A percentile compares a stretch with the other conserved stretches of the same genome.
These are phyloP conservation scores for Tokudaia muenninki DNA, from an alignment of 2,797 vertebrate species.

Conservation along the genomic window DNA sequence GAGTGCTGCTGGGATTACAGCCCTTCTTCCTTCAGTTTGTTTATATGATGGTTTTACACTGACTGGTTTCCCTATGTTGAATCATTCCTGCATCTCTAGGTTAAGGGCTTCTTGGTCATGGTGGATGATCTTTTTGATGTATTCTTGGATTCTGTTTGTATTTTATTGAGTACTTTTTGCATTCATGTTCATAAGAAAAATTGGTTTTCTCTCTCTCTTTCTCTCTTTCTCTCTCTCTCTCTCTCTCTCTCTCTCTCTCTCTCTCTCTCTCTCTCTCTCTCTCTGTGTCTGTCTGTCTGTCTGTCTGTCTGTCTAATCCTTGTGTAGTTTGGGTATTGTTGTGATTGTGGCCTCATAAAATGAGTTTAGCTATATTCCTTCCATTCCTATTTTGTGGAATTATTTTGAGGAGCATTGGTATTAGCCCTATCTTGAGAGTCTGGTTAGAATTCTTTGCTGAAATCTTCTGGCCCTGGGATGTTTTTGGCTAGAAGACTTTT, in stretches of 20 bases:
- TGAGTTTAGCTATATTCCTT: not conserved
- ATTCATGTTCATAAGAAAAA: not conserved
- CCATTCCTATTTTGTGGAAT: not conserved
- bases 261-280: too few relatives aligned
- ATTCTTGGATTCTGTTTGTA: not conserved
- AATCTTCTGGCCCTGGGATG: not conserved
- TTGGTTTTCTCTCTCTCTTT: not conserved
- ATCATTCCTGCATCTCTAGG: not conserved
- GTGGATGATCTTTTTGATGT: not conserved
- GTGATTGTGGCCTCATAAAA: not conserved
- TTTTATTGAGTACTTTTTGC: not conserved
- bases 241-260: not conserved
- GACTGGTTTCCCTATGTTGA: not conserved
- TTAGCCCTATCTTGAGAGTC: not conserved
- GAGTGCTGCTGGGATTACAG: not conserved
- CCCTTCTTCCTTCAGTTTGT: not conserved
- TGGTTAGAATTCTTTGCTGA: not conserved
- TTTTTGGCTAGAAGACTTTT: not conserved
- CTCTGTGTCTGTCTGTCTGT: too few relatives aligned
- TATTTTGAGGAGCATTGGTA: not conserved
- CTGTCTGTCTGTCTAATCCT: not conserved
- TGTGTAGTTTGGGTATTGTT: not conserved
- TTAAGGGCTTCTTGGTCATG: not conserved
- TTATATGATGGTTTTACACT: not conserved
- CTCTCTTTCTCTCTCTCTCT: not conserved